Conservation (phyloP, 2,113 vertebrate species). For the Halcyon malimbica region DNA sequence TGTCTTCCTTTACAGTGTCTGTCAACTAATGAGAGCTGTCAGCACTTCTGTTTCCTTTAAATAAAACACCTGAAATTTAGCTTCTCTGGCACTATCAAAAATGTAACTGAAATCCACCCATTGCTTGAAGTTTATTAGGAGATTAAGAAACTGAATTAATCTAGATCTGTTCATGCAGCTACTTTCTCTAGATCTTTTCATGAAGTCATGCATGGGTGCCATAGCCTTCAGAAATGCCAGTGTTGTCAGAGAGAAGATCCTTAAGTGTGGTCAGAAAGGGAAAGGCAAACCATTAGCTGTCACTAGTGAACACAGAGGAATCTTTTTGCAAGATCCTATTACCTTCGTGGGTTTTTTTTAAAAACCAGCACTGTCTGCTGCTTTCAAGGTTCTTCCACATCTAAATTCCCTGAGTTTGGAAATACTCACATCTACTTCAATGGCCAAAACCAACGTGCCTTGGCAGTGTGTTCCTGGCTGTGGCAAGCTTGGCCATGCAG, state of each 20-base stretch:
- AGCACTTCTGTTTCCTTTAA: neutral
- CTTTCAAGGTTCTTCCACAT: neutral
- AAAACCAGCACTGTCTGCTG: neutral
- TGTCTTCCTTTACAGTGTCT: neutral
- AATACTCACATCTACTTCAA: neutral
- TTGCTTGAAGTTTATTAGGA: neutral
- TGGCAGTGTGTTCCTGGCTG: neutral
- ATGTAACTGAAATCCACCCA: neutral
- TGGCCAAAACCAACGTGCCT: neutral
- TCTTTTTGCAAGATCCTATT: neutral
- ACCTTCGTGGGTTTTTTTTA: neutral
- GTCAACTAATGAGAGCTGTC: neutral
- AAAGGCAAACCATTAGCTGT: neutral
- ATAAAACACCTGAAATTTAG: neutral
- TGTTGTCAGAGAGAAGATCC: neutral
- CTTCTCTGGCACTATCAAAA: neutral
- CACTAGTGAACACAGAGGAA: neutral
- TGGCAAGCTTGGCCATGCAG: neutral
- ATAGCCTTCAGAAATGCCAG: neutral
- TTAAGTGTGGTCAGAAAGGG: neutral
- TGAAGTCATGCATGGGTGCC: neutral
- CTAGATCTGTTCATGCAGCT: neutral
- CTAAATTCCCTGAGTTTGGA: neutral
- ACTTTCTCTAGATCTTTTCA: neutral
- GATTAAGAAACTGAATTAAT: neutral